These are phyloP conservation scores for Xanthorhoe spadicearia DNA, from an alignment of 2,888 invertebrate species.

Conservation along the genomic window DNA sequence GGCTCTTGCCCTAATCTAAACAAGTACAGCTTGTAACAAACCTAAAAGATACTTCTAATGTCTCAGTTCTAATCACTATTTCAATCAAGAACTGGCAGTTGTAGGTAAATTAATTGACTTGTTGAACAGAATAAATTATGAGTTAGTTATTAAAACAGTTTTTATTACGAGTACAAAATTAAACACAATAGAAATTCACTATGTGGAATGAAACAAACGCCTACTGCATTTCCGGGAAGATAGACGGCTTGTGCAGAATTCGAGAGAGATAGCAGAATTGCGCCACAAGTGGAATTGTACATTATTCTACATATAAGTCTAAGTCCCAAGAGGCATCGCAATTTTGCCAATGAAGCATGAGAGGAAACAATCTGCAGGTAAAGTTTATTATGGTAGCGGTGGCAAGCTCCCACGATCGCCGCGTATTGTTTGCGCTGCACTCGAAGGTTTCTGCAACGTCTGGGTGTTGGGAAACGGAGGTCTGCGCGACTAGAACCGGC, in stretches of 20 bases:
- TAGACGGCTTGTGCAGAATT: constrained; percentile 32
- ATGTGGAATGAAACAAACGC: constrained; percentile 28
- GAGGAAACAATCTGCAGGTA: constrained; percentile 63
- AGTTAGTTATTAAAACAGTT: not conserved
- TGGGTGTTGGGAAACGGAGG: constrained; percentile 74
- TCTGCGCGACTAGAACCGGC: constrained; percentile 73
- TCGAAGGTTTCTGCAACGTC: constrained; percentile 79
- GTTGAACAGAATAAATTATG: not conserved
- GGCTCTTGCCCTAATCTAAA: constrained; percentile 35
- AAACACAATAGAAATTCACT: not conserved
- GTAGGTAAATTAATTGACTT: not conserved
- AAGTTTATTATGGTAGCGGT: constrained; percentile 64
- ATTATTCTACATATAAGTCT: too few species aligned
- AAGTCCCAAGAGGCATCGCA: constrained; percentile 50
- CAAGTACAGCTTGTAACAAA: not conserved
- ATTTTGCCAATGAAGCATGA: constrained; percentile 70
- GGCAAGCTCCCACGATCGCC: constrained; percentile 74
- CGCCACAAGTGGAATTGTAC: constrained; percentile 34
- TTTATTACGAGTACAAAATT: not conserved
- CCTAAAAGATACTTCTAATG: not conserved
- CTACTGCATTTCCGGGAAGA: constrained; percentile 39
- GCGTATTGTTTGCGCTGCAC: constrained; percentile 78
- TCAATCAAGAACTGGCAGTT: not conserved
- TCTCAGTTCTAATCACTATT: not conserved
- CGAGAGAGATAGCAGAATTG: constrained; percentile 52